Evolutionary conservation across 2,113 vertebrate genomes (phyloP).

Genomic region (Atlantisia rogersi): DNA sequence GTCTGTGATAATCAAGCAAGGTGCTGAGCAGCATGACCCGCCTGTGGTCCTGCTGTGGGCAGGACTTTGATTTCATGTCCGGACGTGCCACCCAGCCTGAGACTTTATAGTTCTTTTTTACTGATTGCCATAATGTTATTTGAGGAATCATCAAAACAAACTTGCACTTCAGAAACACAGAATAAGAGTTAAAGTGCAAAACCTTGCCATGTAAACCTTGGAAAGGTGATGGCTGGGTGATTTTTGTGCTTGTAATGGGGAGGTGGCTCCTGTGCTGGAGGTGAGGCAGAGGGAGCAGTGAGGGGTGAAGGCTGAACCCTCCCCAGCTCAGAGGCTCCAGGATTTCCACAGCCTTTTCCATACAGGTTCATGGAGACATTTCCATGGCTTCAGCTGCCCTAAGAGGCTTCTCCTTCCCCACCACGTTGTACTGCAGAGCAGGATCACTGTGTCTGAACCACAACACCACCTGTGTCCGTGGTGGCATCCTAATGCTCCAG

Average conservation of each 20-base stretch:
- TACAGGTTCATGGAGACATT: fast-evolving
- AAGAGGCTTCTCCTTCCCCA: not conserved
- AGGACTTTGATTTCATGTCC: not conserved
- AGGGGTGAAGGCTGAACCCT: not conserved
- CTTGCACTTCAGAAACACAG: not conserved
- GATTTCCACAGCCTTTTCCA: not conserved
- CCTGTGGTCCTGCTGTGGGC: not conserved
- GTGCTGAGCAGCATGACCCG: not conserved
- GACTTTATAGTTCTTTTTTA: not conserved
- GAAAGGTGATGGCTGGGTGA: not conserved
- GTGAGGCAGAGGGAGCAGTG: no score
- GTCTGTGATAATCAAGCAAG: not conserved
- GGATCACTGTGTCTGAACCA: fast-evolving
- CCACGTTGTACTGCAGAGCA: fast-evolving
- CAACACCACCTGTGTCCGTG: fast-evolving
- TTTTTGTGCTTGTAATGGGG: not conserved
- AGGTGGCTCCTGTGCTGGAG: fast-evolving
- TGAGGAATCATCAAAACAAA: not conserved
- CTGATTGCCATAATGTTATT: not conserved
- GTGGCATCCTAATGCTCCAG: not conserved
- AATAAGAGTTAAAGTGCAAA: not conserved
- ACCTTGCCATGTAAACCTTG: not conserved
- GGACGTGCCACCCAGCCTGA: not conserved
- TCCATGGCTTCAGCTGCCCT: not conserved
- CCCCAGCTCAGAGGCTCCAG: not conserved